These are phyloP conservation scores for Cheilosia impressa DNA, from an alignment of 2,888 invertebrate species.

Conservation along the genomic window DNA sequence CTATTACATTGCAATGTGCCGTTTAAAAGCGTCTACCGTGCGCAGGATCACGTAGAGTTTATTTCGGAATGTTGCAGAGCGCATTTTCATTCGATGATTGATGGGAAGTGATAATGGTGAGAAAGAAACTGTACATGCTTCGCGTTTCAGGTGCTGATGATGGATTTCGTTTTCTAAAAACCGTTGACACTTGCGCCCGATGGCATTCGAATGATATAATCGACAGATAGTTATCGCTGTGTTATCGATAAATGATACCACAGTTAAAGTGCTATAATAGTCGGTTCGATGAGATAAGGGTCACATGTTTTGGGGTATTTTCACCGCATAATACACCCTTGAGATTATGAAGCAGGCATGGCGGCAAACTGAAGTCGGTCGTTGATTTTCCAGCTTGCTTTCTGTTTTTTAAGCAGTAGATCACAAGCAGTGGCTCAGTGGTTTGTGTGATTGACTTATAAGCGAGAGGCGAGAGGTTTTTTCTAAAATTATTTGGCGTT, in stretches of 20 bases:
- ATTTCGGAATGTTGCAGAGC: slow-evolving; percentile 35
- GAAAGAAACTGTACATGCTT: slow-evolving; percentile 1
- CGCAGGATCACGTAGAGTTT: slow-evolving; percentile 32
- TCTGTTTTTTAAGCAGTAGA: too few species aligned
- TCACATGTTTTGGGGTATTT: background rate
- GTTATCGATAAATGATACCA: background rate
- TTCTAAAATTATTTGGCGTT: too few species aligned
- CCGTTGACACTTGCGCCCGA: background rate
- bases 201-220: slow-evolving; percentile 1
- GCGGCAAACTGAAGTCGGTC: too few species aligned
- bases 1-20: slow-evolving; percentile 15
- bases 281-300: background rate
- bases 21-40: slow-evolving; percentile 43
- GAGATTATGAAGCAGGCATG: too few species aligned
- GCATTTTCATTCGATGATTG: slow-evolving; percentile 37
- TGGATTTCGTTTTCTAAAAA: slow-evolving; percentile 25
- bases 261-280: background rate
- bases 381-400: too few species aligned
- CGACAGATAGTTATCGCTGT: background rate
- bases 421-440: too few species aligned
- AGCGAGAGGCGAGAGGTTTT: too few species aligned
- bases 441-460: too few species aligned
- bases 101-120: slow-evolving; percentile 11
- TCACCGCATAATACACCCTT: too few species aligned
- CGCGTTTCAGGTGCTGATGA: slow-evolving; percentile 39